Evolutionary conservation across 2,888 invertebrate species (phyloP).

Genomic region (Venustoraphidia nigricollis): DNA sequence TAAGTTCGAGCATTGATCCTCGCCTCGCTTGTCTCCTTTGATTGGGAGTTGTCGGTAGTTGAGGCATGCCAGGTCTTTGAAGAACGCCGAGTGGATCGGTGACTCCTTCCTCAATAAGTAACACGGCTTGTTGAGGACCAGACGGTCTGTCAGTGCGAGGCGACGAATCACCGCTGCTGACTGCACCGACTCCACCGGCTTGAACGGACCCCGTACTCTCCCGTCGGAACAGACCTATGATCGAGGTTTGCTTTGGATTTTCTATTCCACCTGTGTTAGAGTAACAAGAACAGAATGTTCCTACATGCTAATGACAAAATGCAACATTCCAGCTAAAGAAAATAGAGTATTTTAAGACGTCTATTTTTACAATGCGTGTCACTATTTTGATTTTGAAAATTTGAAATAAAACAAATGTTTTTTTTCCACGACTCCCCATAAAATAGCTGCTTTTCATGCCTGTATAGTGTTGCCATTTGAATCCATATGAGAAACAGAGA

Average conservation of each 20-base stretch:
- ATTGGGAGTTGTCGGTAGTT: conserved; percentile 43
- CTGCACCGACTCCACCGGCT: conserved; percentile 12
- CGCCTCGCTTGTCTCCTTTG: conserved; percentile 54
- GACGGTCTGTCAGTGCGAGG: conserved; percentile 17
- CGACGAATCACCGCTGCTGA: conserved; percentile 26
- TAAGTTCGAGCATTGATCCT: conserved; percentile 71
- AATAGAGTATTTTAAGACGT: too few species aligned
- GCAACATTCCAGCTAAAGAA: conserved; percentile 5
- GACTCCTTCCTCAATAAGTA: conserved; percentile 40
- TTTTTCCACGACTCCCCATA: too few species aligned
- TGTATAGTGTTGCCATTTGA: too few species aligned
- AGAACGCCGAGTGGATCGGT: conserved; percentile 23
- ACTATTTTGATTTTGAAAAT: too few species aligned
- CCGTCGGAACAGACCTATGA: conserved; percentile 76
- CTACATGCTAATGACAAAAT: conserved; percentile 12
- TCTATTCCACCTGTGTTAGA: conserved; percentile 57
- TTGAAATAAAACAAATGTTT: too few species aligned
- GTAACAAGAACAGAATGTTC: conserved; percentile 4
- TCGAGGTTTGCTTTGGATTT: conserved; percentile 74
- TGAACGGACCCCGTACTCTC: conserved; percentile 64
- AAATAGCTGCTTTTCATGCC: too few species aligned
- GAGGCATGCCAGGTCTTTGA: conserved; percentile 31
- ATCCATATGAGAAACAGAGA: too few species aligned
- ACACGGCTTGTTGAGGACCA: conserved; percentile 26
- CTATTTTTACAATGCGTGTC: too few species aligned